These are phyloP conservation scores for Rhagonycha fulva DNA, from an alignment of 2,888 invertebrate species.

Conservation along the genomic window DNA sequence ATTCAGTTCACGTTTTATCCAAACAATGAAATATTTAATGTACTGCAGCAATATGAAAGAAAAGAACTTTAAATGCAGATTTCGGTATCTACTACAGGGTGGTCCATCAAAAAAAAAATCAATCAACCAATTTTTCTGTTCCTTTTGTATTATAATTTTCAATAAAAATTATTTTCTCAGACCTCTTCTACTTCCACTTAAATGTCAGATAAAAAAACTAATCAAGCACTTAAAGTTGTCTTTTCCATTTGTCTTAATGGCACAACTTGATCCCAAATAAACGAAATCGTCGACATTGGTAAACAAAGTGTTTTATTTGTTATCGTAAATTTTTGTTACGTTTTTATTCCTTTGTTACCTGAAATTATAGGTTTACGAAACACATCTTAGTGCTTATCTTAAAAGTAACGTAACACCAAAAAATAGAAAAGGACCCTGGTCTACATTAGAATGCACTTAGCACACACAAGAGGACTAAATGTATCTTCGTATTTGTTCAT, in stretches of 20 bases:
- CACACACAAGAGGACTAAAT: constrained; percentile 38
- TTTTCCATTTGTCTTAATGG: not conserved
- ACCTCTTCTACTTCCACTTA: not conserved
- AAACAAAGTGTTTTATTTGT: not conserved
- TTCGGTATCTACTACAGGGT: not conserved
- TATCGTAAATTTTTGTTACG: not conserved
- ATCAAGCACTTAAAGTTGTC: not conserved
- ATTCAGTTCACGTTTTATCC: not conserved
- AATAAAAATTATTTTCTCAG: not conserved
- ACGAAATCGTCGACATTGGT: not conserved
- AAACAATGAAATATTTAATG: not conserved
- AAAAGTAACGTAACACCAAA: not conserved
- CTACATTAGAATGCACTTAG: constrained; percentile 52
- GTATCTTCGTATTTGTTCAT: constrained; percentile 33
- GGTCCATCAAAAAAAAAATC: not conserved
- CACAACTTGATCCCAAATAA: not conserved
- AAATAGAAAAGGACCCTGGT: constrained; percentile 41
- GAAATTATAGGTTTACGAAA: not conserved
- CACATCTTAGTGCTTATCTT: constrained; percentile 34
- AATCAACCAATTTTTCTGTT: not conserved
- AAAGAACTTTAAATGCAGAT: not conserved
- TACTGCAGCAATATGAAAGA: not conserved
- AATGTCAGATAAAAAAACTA: not conserved
- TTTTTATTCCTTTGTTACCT: not conserved
- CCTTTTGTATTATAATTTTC: not conserved